These are phyloP conservation scores for Nibea albiflora DNA, from an alignment of 2,113 vertebrate species.

Conservation along the genomic window DNA sequence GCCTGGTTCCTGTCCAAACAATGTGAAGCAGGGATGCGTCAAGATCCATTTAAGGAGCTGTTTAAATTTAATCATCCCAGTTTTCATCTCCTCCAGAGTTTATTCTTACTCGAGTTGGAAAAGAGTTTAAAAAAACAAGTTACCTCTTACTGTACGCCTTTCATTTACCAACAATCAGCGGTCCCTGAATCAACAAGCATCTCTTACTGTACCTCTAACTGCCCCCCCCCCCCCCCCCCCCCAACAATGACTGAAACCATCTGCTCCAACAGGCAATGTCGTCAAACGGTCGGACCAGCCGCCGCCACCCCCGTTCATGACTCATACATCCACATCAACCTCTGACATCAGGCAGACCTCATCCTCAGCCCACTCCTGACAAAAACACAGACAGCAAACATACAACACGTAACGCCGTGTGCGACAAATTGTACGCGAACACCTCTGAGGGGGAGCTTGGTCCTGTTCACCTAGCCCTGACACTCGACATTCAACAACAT, in stretches of 20 bases:
- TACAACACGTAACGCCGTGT: background rate
- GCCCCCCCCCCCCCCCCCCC: background rate
- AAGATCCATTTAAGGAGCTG: constrained; percentile 61
- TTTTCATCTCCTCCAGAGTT: constrained; percentile 10
- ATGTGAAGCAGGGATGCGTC: constrained; percentile 36
- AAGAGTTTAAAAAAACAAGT: background rate
- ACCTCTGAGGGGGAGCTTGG: background rate
- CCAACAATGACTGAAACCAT: constrained; percentile 41
- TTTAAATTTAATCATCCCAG: constrained; percentile 40
- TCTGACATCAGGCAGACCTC: constrained; percentile 48
- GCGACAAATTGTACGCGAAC: background rate
- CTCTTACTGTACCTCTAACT: constrained; percentile 17
- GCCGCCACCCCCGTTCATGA: constrained; percentile 39
- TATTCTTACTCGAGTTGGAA: background rate
- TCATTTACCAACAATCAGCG: constrained; percentile 34
- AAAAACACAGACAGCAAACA: constrained; percentile 24
- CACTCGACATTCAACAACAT: constrained; percentile 50
- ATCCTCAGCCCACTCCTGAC: constrained; percentile 29
- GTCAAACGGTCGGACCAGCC: constrained; percentile 16
- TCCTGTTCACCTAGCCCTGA: constrained; percentile 14
- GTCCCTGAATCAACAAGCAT: constrained; percentile 30
- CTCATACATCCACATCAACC: constrained; percentile 53
- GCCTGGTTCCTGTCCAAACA: too few species aligned
- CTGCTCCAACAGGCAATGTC: constrained; percentile 42
- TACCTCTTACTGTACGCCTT: background rate